Base-by-base conservation (phyloP, 1,140 invertebrate species). In the Leptinotarsa texana region DNA sequence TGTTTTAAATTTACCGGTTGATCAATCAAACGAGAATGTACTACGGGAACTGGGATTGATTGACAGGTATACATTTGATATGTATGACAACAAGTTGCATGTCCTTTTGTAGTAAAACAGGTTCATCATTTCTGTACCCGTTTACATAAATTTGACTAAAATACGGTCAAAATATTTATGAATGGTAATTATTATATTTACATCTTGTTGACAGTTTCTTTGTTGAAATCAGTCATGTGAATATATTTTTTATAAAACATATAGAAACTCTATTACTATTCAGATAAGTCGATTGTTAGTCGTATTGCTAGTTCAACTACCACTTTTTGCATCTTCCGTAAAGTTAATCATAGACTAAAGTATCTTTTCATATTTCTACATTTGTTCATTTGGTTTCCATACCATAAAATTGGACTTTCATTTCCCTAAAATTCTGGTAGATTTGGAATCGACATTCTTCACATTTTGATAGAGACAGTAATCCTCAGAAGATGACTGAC, bases 131-230 rank as follows among this genome's bases (percentile, higher is more conserved):
- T 73, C 71, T 73, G 71, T 65, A 65, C 48, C 71, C 22, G 71
- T 69, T 76, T 78, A 75, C 77, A 78, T 78, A 78, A 76, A 78
- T 78, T 76, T 75, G 69, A 73, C 73, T 69, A 76, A 78, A 76
- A 73, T 73, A 69, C 72, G 77, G 69, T 70, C 73, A 74, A 78
- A 76, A 78, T 78, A 78, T 78, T 78, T 78, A 78, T 78, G 68
- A 75, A 78, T 78, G 77, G 69, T 76, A 78, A 78, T 78, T 63
- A 49, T 49, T 33, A 18, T 49, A 73, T 63, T 73, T 73, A 73
- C 61, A 73, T 72, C 70, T 72, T 72, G 62, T 63, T 63, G 61
- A 33, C 13, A 61, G 21, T 61, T 70, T 27, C 6, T 21, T 48
- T 61, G 69, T n/a, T 22, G 69, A 42, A 49, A 24, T 48, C 48